Evolutionary conservation across 2,888 invertebrate genomes (phyloP).

Genomic region (Tiliacea citrago): DNA sequence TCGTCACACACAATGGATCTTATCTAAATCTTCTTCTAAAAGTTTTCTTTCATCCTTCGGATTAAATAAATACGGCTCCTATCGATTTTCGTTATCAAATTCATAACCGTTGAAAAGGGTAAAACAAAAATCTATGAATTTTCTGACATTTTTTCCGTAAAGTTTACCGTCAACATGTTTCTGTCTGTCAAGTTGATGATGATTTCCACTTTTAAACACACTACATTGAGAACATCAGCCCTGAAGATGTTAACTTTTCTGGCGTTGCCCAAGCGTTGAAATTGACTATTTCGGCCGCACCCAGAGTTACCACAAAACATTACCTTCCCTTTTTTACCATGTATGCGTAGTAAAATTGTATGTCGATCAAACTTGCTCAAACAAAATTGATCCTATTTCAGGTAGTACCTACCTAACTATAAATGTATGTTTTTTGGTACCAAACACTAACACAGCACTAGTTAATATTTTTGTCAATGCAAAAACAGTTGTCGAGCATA

Average conservation of each 20-base stretch:
- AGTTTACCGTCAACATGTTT: no score
- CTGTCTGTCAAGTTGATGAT: background rate
- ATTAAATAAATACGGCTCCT: no score
- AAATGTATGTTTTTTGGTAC: background rate
- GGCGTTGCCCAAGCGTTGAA: background rate
- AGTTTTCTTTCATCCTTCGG: no score
- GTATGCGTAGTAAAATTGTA: conserved; percentile 46
- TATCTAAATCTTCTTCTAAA: no score
- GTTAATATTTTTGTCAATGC: conserved; percentile 7
- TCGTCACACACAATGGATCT: no score
- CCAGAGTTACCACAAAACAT: conserved; percentile 14
- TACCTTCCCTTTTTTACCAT: no score
- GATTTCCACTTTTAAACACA: background rate
- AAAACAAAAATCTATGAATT: no score
- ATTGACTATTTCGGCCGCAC: conserved; percentile 7
- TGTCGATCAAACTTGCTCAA: conserved; percentile 55
- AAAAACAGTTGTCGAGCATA: conserved; percentile 37
- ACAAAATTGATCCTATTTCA: conserved; percentile 47
- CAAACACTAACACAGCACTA: conserved; percentile 5
- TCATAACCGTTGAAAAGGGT: no score
- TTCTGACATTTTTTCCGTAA: no score
- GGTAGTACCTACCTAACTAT: background rate
- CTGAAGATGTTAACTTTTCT: background rate
- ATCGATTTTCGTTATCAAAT: no score
- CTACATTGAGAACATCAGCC: background rate